These are phyloP conservation scores for Diadegma fenestrale DNA, from an alignment of 2,888 invertebrate genomes.

Conservation along the genomic window DNA sequence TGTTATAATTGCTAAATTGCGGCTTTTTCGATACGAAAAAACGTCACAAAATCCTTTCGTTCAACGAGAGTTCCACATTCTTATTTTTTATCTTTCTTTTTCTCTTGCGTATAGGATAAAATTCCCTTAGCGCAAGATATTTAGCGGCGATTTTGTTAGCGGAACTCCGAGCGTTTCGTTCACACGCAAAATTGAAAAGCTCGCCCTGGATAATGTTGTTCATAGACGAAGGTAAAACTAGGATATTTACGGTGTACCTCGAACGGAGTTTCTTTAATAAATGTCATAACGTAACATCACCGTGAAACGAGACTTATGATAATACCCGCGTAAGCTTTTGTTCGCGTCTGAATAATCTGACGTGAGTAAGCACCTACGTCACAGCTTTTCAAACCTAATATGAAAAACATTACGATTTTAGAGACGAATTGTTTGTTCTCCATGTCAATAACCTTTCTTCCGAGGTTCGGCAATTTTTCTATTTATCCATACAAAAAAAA, in stretches of 20 bases:
- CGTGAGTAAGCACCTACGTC: slow-evolving; percentile 14
- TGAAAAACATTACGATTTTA: slow-evolving; percentile 1
- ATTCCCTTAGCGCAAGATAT: slow-evolving; percentile 3
- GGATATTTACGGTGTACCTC: slow-evolving; percentile 9
- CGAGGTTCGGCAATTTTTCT: slow-evolving; percentile 25
- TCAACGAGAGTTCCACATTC: not conserved
- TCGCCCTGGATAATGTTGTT: slow-evolving; percentile 26
- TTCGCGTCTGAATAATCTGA: slow-evolving; percentile 1
- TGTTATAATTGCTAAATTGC: not conserved
- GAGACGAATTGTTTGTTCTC: not conserved
- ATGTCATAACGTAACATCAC: slow-evolving; percentile 27
- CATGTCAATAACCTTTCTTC: slow-evolving; percentile 8
- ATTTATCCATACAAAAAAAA: slow-evolving; percentile 28
- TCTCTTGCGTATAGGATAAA: not conserved
- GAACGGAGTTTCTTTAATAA: slow-evolving; percentile 44
- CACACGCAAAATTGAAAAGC: slow-evolving; percentile 10
- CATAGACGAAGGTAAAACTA: not conserved
- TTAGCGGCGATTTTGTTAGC: not conserved
- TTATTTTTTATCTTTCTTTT: not conserved
- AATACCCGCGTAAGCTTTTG: slow-evolving; percentile 33
- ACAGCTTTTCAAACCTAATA: slow-evolving; percentile 36
- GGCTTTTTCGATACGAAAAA: not conserved
- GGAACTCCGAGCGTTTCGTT: not conserved
- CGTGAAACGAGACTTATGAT: slow-evolving; percentile 15
- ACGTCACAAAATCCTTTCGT: not conserved